phyloP scores from a whole-genome alignment of 2,888 invertebrate species.

The Tromatobia lineatoria region DNA sequence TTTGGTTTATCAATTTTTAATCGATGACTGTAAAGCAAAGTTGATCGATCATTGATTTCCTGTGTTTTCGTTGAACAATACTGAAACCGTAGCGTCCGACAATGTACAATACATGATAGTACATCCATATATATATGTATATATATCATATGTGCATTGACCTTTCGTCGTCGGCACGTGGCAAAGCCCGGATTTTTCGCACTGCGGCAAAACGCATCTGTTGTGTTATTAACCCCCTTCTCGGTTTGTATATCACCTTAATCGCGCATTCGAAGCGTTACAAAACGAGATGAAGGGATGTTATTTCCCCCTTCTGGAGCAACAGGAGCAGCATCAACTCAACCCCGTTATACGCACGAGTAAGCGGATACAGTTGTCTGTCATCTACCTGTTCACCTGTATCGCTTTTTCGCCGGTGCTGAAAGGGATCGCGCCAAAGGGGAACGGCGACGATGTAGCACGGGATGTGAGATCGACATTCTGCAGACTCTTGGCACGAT shows the following conservation, averaged over 20 bases:
- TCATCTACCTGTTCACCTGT: constrained; percentile 82
- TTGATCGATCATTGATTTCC: no score
- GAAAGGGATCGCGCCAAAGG: constrained; percentile 48
- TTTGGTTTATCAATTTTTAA: no score
- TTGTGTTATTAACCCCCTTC: constrained; percentile 31
- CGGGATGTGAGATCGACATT: constrained; percentile 1
- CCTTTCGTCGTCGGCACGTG: constrained; percentile 36
- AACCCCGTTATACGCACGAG: constrained; percentile 62
- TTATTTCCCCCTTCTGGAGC: constrained; percentile 59
- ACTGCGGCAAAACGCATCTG: constrained; percentile 20
- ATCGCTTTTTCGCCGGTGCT: constrained; percentile 56
- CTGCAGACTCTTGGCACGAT: neutral
- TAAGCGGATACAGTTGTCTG: constrained; percentile 81
- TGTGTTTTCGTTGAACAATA: no score
- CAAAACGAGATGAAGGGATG: constrained; percentile 39
- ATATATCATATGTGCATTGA: neutral
- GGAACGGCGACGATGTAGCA: constrained; percentile 22
- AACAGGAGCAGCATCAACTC: constrained; percentile 71
- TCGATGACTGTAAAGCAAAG: no score
- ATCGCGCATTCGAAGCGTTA: constrained; percentile 35
- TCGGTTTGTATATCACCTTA: constrained; percentile 43
- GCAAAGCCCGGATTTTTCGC: constrained; percentile 9
- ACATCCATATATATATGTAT: neutral
- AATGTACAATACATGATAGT: neutral
- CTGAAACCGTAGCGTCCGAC: no score